Conservation (phyloP, 2,888 invertebrate genomes). For the Polymixis lichenea region DNA sequence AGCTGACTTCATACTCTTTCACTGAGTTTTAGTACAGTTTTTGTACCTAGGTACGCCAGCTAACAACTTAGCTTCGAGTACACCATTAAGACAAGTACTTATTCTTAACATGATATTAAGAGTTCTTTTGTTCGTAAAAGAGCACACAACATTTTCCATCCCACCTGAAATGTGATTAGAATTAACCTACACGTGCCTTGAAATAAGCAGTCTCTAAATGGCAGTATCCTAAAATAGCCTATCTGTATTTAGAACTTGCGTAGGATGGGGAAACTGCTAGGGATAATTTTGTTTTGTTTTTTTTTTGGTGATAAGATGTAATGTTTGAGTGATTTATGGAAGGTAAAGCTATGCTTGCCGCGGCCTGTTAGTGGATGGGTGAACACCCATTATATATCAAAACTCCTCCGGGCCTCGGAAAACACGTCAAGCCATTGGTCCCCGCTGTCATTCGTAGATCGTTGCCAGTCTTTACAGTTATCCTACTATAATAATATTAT, state of each 20-base stretch:
- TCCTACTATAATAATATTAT: no score
- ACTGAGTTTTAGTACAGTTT: not conserved
- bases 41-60: not conserved
- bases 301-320: not conserved
- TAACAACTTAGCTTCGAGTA: not conserved
- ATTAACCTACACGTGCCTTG: not conserved
- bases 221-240: constrained; percentile 1
- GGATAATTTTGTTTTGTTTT: not conserved
- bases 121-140: not conserved
- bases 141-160: not conserved
- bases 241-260: constrained; percentile 1
- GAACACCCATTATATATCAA: no score
- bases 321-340: no score
- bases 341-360: no score
- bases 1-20: not conserved
- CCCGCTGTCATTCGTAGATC: not conserved
- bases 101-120: not conserved
- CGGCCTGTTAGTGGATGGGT: no score
- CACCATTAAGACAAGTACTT: not conserved
- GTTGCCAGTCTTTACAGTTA: not conserved
- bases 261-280: not conserved
- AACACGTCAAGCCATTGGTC: no score
- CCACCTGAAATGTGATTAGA: not conserved
- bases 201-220: not conserved
- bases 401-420: no score